Evolutionary conservation across 2,113 vertebrate species (phyloP).

Genomic region (Trichechus manatus): DNA sequence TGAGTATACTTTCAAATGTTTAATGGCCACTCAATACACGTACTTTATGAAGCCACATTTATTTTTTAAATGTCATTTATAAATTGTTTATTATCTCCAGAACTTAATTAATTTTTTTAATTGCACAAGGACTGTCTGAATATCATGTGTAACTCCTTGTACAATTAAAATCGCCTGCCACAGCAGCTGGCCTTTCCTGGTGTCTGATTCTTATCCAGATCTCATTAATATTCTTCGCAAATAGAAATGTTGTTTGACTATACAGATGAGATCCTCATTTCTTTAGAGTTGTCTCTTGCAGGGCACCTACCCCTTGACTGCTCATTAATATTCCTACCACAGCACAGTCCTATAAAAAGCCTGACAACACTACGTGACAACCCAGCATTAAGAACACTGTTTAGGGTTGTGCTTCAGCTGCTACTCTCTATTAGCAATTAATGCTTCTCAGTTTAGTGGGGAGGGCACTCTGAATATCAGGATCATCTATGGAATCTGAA

Average conservation of each 20-base stretch:
- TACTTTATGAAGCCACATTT: conserved; percentile 50
- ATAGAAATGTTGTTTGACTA: conserved; percentile 62
- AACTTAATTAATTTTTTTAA: conserved; percentile 66
- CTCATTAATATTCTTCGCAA: conserved; percentile 79
- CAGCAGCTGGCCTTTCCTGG: conserved; percentile 72
- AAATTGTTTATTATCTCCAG: conserved; percentile 71
- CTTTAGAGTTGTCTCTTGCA: not conserved
- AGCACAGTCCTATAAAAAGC: not conserved
- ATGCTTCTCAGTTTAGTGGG: not conserved
- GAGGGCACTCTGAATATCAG: not conserved
- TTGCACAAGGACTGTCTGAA: conserved; percentile 69
- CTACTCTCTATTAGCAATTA: not conserved
- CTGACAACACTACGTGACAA: not conserved
- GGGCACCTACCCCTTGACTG: not conserved
- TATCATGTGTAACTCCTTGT: conserved; percentile 65
- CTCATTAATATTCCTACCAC: conserved; percentile 55
- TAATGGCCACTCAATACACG: conserved; percentile 19
- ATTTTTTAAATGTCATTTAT: conserved; percentile 66
- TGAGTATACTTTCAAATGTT: conserved; percentile 41
- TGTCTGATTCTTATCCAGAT: conserved; percentile 80
- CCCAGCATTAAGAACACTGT: conserved; percentile 26
- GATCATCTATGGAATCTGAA: conserved; percentile 27
- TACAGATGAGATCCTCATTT: conserved; percentile 44
- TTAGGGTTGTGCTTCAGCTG: not conserved
- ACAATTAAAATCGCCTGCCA: conserved; percentile 68